These are phyloP conservation scores for Callyntrura guangdongensis DNA, from an alignment of 2,888 invertebrate species.

Conservation along the genomic window DNA sequence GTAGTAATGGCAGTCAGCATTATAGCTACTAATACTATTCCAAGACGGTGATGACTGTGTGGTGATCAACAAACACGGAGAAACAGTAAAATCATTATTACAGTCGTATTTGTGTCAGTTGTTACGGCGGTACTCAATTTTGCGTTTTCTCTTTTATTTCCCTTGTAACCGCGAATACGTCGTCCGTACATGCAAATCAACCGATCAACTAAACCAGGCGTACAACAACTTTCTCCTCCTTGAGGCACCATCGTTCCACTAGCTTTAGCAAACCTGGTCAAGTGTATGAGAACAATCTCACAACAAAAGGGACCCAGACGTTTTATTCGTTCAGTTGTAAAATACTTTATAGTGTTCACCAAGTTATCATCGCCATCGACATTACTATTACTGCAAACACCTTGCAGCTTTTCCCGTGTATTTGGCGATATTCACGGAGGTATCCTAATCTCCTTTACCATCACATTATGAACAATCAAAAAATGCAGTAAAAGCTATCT, in stretches of 20 bases:
- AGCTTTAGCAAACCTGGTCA: conserved; percentile 28
- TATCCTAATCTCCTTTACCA: conserved; percentile 24
- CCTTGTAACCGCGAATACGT: conserved; percentile 30
- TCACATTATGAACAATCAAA: conserved; percentile 37
- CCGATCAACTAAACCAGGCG: conserved; percentile 13
- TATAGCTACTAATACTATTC: no score
- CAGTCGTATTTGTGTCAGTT: conserved; percentile 71
- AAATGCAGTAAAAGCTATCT: not conserved
- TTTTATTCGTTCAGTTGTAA: conserved; percentile 47
- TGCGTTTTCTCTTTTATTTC: conserved; percentile 10
- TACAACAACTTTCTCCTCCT: conserved; percentile 44
- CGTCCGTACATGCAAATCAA: not conserved
- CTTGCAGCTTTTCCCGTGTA: not conserved
- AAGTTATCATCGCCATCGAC: conserved; percentile 14
- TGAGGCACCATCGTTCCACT: conserved; percentile 33
- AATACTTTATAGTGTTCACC: conserved; percentile 13
- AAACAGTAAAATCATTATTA: conserved; percentile 72
- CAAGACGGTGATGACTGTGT: not conserved
- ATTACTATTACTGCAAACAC: conserved; percentile 5
- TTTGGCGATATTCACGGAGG: not conserved
- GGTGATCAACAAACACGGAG: conserved; percentile 56
- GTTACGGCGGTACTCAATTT: conserved; percentile 14
- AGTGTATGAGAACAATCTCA: conserved; percentile 19
- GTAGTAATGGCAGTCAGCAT: no score
- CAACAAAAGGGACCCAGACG: conserved; percentile 25